Evolutionary conservation across 92 coral and sea anemone genomes (phyloP), one percentile per base, ranked within the genome.

Genomic region (Porites cylindrica): DNA sequence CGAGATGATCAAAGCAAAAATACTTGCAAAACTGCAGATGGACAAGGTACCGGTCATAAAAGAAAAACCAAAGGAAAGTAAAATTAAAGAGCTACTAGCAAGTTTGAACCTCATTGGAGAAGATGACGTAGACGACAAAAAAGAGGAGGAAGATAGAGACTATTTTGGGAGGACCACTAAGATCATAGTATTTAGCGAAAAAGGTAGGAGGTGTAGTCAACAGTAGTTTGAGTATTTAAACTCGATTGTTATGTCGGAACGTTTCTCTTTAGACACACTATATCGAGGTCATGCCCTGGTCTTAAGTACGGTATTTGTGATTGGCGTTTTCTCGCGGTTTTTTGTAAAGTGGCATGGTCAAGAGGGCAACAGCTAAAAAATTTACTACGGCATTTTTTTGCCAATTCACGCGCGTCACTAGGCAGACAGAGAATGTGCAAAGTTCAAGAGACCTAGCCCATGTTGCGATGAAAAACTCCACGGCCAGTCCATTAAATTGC

Each of bases 21-120:
- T 92, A 50, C 93, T 92, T 56, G 65, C 88, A 72, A 83, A 82
- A 23, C 88, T 92, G 1, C 92, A 85, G 52, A 74, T 92, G 88
- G 86, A 81, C 62, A 83, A 53, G 53, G 81, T 52, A 24, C 95
- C 95, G 66, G 88, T 74, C 56, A 78, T 89, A 14, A 85, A 89
- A 61, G 16, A 83, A 47, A 83, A 83, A 65, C 78, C 83, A 1
- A 88, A 72, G 69, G 88, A 80, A 71, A 75, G 21, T 11, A 76
- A 59, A 21, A 89, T 89, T 21, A 90, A 92, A 66, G 83, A 59
- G 64, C 91, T 91, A 47, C 56, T 92, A 12, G 59, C 80, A 72
- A 85, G 80, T 32, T 79, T 80, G 69, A 88, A 92, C 63, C 88
- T 92, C 90, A 91, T 89, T 86, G 90, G 81, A 89, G 87, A 80